A percentile compares a stretch with the other conserved stretches of the same genome.
Conservation (phyloP, 2,888 invertebrate genomes). For the Apamea anceps region DNA sequence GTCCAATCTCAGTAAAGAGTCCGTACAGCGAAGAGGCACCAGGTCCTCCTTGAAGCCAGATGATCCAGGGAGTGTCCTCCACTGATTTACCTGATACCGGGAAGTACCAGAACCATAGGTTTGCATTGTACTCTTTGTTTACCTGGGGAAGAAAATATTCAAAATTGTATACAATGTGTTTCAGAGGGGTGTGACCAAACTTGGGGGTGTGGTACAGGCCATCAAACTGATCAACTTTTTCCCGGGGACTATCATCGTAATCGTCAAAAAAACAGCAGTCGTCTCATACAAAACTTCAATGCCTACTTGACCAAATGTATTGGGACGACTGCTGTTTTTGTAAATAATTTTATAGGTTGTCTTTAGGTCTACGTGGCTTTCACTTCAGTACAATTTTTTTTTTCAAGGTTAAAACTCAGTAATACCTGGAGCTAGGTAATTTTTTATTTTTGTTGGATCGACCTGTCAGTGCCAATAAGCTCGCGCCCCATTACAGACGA, state of each 20-base stretch:
- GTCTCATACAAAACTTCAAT: too few species aligned
- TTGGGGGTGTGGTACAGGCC: too few species aligned
- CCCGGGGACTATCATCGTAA: too few species aligned
- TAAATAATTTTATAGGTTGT: not conserved
- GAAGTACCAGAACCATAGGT: conserved; percentile 97
- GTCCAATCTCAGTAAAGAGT: conserved; percentile 92
- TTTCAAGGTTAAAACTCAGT: not conserved
- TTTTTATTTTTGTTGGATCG: not conserved
- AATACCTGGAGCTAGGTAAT: not conserved
- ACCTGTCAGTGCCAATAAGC: too few species aligned
- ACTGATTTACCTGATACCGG: conserved; percentile 90
- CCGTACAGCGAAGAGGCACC: conserved; percentile 90
- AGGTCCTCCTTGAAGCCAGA: conserved; percentile 91
- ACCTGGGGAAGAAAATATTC: conserved; percentile 87
- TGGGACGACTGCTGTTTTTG: too few species aligned
- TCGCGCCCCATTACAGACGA: too few species aligned
- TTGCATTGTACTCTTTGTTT: conserved; percentile 93
- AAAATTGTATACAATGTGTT: not conserved
- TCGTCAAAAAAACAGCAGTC: too few species aligned
- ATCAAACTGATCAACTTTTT: too few species aligned
- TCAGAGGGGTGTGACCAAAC: too few species aligned
- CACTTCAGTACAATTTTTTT: not conserved
- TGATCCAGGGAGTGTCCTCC: conserved; percentile 89
- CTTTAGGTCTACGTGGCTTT: not conserved
- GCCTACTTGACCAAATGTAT: too few species aligned